Base-by-base conservation (phyloP, 2,797 vertebrate species). In the Chaetodon trifasciatus region DNA sequence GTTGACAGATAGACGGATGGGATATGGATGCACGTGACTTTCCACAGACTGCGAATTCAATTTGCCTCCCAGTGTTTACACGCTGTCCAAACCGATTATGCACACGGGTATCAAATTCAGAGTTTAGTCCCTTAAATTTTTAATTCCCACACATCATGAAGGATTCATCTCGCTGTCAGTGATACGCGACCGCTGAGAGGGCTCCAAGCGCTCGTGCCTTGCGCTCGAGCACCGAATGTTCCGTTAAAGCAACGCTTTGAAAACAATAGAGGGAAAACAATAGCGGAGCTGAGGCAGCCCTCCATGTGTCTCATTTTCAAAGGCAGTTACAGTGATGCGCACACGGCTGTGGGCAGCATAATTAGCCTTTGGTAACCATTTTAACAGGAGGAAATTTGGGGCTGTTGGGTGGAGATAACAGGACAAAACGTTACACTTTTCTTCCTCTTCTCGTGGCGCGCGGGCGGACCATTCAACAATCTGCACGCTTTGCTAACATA, bases 191-290 rank as follows among this genome's bases (percentile, higher is more conserved):
- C 72, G 53, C 21, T 44, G 58, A 70, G 52, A 23, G 63, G 58
- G 73, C 71, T 72, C 2, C 44, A 57, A 58, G 80, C 44, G 53
- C 37, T 46, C 42, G 23, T 4, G 73, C 71, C 68, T 73, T 12
- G 50, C 62, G 66, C 64, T 35, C 40, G 21, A 79, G 62, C 66
- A 81, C 78, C 74, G 53, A 82, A 87, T 60, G 70, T 46, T 81
- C 76, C 74, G 56, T 47, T 23, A 28, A 75, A 52, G 52, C 70
- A 44, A 58, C 53, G 78, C 39, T 81, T 86, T 86, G 87, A 83
- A 86, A 91, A 93, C 91, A 93, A 92, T 75, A 83, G 92, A 82
- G 50, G 57, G 65, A 64, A 84, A 87, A 92, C 91, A 89, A 93
- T 68, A 85, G 89, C 78, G 39, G 83, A 56, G 81, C 79, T 21